These are phyloP conservation scores for Helostoma temminkii DNA, from an alignment of 2,797 vertebrate species.

Conservation along the genomic window DNA sequence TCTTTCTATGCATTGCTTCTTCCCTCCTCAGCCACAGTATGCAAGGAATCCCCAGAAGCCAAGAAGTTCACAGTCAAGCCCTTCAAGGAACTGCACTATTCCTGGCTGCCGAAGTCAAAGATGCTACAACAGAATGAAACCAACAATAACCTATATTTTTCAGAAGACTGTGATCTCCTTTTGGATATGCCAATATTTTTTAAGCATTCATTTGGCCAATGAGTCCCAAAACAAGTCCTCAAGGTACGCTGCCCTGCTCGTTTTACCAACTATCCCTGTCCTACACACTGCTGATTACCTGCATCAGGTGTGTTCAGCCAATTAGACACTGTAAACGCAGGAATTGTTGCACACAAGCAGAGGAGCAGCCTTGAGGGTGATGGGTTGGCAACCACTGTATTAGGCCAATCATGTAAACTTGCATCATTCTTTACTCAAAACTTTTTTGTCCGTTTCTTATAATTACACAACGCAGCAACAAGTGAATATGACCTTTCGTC, in stretches of 20 bases:
- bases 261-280: too few relatives aligned
- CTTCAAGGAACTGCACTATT: constrained; percentile 2
- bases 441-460: background rate
- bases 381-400: too few relatives aligned
- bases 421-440: too few relatives aligned
- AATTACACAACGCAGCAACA: constrained; percentile 10
- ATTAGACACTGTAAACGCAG: too few relatives aligned
- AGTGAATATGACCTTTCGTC: background rate
- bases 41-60: constrained; percentile 59
- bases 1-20: constrained; percentile 13
- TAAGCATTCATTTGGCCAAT: background rate
- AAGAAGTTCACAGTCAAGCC: constrained; percentile 37
- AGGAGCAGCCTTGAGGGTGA: too few relatives aligned
- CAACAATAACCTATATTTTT: background rate
- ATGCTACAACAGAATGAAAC: background rate
- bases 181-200: too few relatives aligned
- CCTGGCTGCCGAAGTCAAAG: constrained; percentile 2
- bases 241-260: too few relatives aligned
- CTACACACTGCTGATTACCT: too few relatives aligned
- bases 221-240: too few relatives aligned
- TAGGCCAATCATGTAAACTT: too few relatives aligned
- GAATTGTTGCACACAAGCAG: too few relatives aligned
- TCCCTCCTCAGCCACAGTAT: constrained; percentile 45
- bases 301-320: too few relatives aligned
- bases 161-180: background rate